These are phyloP conservation scores for Dendrocopos noguchii DNA, from an alignment of 2,113 vertebrate genomes.

Conservation along the genomic window DNA sequence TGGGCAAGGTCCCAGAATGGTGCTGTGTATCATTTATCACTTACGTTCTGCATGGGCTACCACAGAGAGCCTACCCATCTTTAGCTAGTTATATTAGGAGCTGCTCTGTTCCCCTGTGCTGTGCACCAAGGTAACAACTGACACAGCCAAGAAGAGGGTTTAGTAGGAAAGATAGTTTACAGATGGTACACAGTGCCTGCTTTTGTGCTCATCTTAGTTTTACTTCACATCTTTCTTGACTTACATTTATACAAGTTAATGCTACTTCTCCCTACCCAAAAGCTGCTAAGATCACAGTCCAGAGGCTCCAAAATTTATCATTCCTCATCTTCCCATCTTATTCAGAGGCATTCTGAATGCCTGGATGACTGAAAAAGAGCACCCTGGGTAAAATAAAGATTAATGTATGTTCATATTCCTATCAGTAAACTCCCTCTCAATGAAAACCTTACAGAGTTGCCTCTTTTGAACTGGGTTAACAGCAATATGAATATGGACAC, in stretches of 20 bases:
- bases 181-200: neutral
- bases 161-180: neutral
- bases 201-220: neutral
- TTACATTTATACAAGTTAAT: neutral
- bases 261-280: neutral
- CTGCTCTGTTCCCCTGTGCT: neutral
- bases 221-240: neutral
- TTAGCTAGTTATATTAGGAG: neutral
- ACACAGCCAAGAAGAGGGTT: neutral
- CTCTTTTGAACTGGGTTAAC: neutral
- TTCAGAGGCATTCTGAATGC: neutral
- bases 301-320: neutral
- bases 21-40: neutral
- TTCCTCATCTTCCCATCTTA: neutral
- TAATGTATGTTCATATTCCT: neutral
- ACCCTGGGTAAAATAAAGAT: neutral
- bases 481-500: neutral
- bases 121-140: neutral
- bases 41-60: neutral
- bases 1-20: neutral
- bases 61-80: neutral
- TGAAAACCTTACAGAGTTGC: neutral
- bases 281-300: conserved; percentile 17
- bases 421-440: neutral
- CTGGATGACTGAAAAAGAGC: conserved; percentile 2